Evolutionary conservation across 1,140 invertebrate genomes (phyloP).

Genomic region (Globodera rostochiensis): DNA sequence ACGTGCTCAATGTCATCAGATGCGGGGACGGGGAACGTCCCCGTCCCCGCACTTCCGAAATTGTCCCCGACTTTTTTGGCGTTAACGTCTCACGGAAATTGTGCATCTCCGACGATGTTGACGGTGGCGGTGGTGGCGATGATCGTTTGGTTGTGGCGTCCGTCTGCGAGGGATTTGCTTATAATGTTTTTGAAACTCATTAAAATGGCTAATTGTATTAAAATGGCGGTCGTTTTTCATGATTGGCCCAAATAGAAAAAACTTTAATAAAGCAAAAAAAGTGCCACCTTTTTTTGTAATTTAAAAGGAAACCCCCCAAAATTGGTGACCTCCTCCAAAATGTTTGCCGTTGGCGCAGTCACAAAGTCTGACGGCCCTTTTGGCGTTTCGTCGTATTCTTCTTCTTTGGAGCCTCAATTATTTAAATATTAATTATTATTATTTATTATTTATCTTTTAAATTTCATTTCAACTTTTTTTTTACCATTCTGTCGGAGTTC

Average conservation of each 20-base stretch:
- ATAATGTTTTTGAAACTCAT: too few relatives aligned
- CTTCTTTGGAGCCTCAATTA: not conserved
- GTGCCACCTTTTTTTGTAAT: too few relatives aligned
- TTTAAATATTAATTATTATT: too few relatives aligned
- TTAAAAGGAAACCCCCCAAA: too few relatives aligned
- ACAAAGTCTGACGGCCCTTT: conserved; percentile 29
- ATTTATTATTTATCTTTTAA: too few relatives aligned
- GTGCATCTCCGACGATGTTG: not conserved
- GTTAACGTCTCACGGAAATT: not conserved
- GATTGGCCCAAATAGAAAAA: too few relatives aligned
- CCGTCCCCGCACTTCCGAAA: conserved; percentile 5
- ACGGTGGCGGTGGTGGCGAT: not conserved
- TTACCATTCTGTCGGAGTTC: conserved; percentile 27
- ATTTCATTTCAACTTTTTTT: not conserved
- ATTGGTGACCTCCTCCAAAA: conserved; percentile 2
- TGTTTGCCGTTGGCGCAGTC: conserved; percentile 14
- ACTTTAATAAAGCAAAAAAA: too few relatives aligned
- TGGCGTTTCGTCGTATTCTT: not conserved
- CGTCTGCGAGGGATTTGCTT: too few relatives aligned
- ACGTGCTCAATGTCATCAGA: conserved; percentile 7
- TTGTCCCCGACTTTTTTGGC: not conserved
- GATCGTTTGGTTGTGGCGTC: too few relatives aligned
- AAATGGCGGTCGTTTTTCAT: too few relatives aligned
- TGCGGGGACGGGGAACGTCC: conserved; percentile 10
- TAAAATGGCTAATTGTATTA: too few relatives aligned